Percentiles rank a stretch among this genome's conserved stretches.
These are phyloP conservation scores for Chaenogobius annularis DNA, from an alignment of 2,113 vertebrate species.

Conservation along the genomic window DNA sequence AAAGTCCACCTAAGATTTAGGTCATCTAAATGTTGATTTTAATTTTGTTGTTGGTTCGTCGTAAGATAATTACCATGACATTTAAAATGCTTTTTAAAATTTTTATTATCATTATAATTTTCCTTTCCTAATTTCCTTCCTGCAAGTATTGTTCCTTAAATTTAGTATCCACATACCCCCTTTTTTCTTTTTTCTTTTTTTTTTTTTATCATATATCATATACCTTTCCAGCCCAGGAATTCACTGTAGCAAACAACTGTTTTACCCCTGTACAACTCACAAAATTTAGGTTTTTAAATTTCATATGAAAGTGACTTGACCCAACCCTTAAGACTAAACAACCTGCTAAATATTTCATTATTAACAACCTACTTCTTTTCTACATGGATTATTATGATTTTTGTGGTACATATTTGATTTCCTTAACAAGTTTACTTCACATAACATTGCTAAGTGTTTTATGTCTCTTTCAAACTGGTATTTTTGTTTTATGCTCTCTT, in stretches of 20 bases:
- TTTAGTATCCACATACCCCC: not conserved
- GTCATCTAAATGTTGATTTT: not conserved
- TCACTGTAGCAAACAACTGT: conserved; percentile 6
- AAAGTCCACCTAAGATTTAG: conserved; percentile 44
- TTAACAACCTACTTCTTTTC: not conserved
- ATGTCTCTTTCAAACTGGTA: conserved; percentile 20
- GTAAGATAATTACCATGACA: conserved; percentile 48
- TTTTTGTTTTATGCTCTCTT: conserved; percentile 19
- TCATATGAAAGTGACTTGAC: not conserved
- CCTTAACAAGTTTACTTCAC: not conserved
- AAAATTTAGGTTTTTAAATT: not conserved
- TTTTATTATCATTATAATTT: conserved; percentile 13
- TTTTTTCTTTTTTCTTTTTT: not conserved
- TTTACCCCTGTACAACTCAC: not conserved
- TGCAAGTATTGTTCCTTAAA: conserved; percentile 24
- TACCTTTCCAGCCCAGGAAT: conserved; percentile 41
- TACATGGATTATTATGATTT: conserved; percentile 10
- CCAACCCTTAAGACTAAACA: not conserved
- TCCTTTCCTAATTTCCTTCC: conserved; percentile 13
- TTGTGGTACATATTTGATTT: not conserved
- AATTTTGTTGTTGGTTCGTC: conserved; percentile 15
- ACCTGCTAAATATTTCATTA: not conserved
- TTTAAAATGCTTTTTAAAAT: conserved; percentile 29
- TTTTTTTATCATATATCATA: not conserved
- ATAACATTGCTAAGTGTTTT: conserved; percentile 6